These are phyloP conservation scores for Neodiprion virginianus DNA, from an alignment of 1,140 invertebrate species.

Conservation along the genomic window DNA sequence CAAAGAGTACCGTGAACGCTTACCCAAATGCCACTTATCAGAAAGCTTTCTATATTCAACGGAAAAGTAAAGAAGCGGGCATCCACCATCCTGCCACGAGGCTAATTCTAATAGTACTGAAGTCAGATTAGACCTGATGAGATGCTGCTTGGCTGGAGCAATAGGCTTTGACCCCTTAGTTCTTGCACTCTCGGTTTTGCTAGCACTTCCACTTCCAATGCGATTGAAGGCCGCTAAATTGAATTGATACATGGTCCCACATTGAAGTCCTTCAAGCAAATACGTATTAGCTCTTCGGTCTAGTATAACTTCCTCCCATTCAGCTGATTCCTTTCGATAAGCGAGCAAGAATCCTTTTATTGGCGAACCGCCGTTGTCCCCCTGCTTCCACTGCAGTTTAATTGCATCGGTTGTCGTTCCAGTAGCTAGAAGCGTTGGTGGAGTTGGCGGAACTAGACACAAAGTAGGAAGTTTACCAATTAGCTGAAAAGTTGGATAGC, in stretches of 20 bases:
- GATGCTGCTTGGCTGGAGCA: slow-evolving; percentile 57
- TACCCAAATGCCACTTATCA: slow-evolving; percentile 60
- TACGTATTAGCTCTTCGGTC: slow-evolving; percentile 58
- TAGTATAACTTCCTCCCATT: slow-evolving; percentile 65
- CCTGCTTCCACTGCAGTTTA: slow-evolving; percentile 63
- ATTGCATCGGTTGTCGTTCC: slow-evolving; percentile 59
- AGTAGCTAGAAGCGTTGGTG: slow-evolving; percentile 58
- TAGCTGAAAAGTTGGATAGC: slow-evolving; percentile 29
- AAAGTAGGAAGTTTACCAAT: slow-evolving; percentile 37
- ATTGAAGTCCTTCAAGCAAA: slow-evolving; percentile 64
- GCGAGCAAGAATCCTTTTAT: slow-evolving; percentile 65
- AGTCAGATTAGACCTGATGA: slow-evolving; percentile 68
- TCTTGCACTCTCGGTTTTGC: slow-evolving; percentile 60
- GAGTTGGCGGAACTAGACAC: slow-evolving; percentile 58
- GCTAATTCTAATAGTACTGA: slow-evolving; percentile 67
- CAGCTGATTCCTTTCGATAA: slow-evolving; percentile 65
- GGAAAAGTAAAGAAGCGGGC: slow-evolving; percentile 69
- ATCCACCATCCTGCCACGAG: slow-evolving; percentile 72
- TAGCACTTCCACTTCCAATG: slow-evolving; percentile 65
- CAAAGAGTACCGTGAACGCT: slow-evolving; percentile 19
- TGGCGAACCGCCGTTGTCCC: slow-evolving; percentile 62
- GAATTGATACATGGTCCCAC: slow-evolving; percentile 69
- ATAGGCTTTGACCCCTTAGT: slow-evolving; percentile 68
- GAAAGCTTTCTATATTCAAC: slow-evolving; percentile 68
- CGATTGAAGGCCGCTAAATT: slow-evolving; percentile 63